A percentile compares a stretch with the other conserved stretches of the same genome.
phyloP scores from a whole-genome alignment of 2,888 invertebrate species.

The Phragmatobia fuliginosa region DNA sequence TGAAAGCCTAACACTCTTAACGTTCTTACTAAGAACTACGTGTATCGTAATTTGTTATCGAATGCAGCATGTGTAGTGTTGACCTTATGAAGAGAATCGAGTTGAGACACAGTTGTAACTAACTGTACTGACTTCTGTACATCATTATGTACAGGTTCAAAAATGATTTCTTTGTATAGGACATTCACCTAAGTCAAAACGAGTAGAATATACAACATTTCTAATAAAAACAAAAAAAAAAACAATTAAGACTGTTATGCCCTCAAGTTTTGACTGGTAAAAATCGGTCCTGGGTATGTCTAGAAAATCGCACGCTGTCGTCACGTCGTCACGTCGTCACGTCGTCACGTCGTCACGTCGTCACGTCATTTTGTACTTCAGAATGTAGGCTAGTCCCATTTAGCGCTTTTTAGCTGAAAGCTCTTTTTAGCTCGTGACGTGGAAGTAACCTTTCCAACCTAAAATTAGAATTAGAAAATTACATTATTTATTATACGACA shows the following conservation, averaged over 20 bases:
- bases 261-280: not conserved
- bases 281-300: not conserved
- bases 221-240: no score
- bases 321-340: no score
- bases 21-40: constrained; percentile 38
- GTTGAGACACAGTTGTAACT: no score
- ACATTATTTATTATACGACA: no score
- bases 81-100: constrained; percentile 14
- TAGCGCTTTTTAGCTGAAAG: not conserved
- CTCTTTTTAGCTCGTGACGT: not conserved
- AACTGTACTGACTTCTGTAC: not conserved
- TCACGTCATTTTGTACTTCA: not conserved
- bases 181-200: no score
- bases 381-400: not conserved
- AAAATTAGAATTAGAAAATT: no score
- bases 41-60: constrained; percentile 21
- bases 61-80: constrained; percentile 23
- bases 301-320: not conserved
- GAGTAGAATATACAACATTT: no score
- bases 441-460: no score
- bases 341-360: no score
- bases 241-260: no score
- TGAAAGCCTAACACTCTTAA: constrained; percentile 38
- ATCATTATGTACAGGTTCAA: not conserved
- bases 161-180: not conserved